Evolutionary conservation across 2,797 vertebrate genomes (phyloP), one percentile per base, ranked within the genome.

Genomic region (Helostoma temminkii): DNA sequence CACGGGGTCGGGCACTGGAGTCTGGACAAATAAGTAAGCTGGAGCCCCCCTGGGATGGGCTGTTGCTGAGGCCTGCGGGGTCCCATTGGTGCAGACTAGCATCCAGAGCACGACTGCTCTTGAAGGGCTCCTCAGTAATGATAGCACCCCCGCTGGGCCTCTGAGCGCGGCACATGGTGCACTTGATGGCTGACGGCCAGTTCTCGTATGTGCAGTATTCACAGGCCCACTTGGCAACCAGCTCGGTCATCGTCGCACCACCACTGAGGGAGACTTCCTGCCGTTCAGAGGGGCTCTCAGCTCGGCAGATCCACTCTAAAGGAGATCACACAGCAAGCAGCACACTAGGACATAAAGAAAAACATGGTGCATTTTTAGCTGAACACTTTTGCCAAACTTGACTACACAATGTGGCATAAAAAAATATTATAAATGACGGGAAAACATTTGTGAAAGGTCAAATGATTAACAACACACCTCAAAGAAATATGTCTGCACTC

Each of bases 181-280:
- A 99, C 90, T 99, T 99, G 94, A 99, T 98, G 86, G 98, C 97
- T 79, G 97, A 99, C 0, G 97, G 97, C 98, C 98, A 99, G 88
- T 99, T 99, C 90, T 99, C 97, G 60, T 97, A 99, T 70, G 98
- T 99, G 94, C 98, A 99, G 93, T 99, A 99, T 92, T 99, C 98
- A 92, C 98, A 99, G 89, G 96, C 95, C 98, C 98, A 99, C 95
- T 99, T 99, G 88, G 96, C 94, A 79, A 95, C 96, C 93, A 96
- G 95, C 93, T 99, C 98, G 88, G 96, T 99, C 98, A 99, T 99
- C 78, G 93, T 98, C 90, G 70, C 90, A 76, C 82, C 22, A 50
- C 85, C 90, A 14, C 89, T 19, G 52, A 84, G 75, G 81, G 69
- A 86, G 82, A 87, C 71, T 87, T 82, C 76, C 89, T 84, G 90